These are phyloP conservation scores for Tiphia femorata DNA, from an alignment of 2,888 invertebrate species.

Conservation along the genomic window DNA sequence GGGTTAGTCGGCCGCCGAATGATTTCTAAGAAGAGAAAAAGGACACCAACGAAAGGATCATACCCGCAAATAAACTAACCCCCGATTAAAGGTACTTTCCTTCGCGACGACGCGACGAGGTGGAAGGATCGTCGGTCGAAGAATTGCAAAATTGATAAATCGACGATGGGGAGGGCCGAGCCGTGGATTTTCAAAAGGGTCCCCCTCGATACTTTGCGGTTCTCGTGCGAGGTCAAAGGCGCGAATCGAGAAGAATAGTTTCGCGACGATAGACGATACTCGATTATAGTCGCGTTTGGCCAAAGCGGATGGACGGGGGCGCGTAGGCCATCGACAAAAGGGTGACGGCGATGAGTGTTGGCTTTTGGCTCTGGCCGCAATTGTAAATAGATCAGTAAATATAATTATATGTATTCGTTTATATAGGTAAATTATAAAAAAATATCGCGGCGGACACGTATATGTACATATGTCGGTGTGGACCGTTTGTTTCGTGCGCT, in stretches of 20 bases:
- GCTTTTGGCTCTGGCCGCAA: conserved; percentile 14
- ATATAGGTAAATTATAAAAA: conserved; percentile 35
- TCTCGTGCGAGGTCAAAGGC: not conserved
- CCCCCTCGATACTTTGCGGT: too few relatives aligned
- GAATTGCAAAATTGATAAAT: not conserved
- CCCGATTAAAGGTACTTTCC: not conserved
- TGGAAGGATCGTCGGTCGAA: not conserved
- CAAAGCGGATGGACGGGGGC: not conserved
- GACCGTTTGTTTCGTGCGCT: not conserved
- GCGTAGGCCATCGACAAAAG: conserved; percentile 9
- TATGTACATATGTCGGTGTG: not conserved
- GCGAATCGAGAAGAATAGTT: not conserved
- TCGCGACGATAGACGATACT: not conserved
- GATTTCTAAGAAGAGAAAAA: not conserved
- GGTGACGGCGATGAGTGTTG: conserved; percentile 26
- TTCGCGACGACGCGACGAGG: not conserved
- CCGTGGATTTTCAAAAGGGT: too few relatives aligned
- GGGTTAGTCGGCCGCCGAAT: conserved; percentile 37
- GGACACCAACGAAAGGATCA: not conserved
- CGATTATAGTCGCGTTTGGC: not conserved
- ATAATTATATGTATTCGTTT: conserved; percentile 23
- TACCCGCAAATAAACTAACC: not conserved
- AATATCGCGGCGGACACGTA: conserved; percentile 32
- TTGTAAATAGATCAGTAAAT: conserved; percentile 36
- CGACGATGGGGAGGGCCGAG: not conserved